Evolutionary conservation across 53 echinoderm and acorn worm genomes (phyloP), one percentile per base, ranked within the genome.

Genomic region (Holothuria scabra): DNA sequence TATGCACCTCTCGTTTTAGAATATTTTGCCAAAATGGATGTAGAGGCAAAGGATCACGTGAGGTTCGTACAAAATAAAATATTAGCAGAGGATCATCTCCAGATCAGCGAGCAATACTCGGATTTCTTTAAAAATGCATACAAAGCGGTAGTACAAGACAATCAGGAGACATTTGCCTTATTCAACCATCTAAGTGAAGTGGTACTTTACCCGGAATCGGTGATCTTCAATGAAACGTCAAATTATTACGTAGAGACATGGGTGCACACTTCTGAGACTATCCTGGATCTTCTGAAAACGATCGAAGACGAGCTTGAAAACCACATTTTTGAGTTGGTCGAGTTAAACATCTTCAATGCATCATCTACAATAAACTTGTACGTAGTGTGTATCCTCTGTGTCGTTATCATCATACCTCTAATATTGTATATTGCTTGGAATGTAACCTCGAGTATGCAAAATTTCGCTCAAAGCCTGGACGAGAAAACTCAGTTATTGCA

Each of bases 401-500:
- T 89, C 19, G 79, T 81, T 22, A 69, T 92, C 37, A 72, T 71
- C 25, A 28, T 84, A 14, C 93, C 93, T 8, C 63, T 90, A 3
- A 90, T 89, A 48, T 71, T 87, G 9, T 66, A 66, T 37, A 68
- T 93, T 11, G 87, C 90, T 33, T 84, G 79, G 46, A 83, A 76
- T 49, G 80, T 88, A 21, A 88, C 89, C 0, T 67, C 87, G 69
- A 70, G 86, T 30, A 90, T 90, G 41, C 90, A 93, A 61, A 65
- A 56, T 5, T 93, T 84, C 75, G 86, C 93, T 6, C 44, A 70
- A 56, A 87, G 76, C 16, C 41, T 95, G 31, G 87, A 76, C 2
- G 74, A 90, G 11, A 95, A 90, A 80, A 95, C 95, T 24, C 84
- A 85, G 9, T 75, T 81, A 37, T 59, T 94, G 22, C 78, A 90